A percentile compares a stretch with the other conserved stretches of the same genome.
Evolutionary conservation across 2,797 vertebrate genomes (phyloP).

Genomic region (Enteromius paludinosus): DNA sequence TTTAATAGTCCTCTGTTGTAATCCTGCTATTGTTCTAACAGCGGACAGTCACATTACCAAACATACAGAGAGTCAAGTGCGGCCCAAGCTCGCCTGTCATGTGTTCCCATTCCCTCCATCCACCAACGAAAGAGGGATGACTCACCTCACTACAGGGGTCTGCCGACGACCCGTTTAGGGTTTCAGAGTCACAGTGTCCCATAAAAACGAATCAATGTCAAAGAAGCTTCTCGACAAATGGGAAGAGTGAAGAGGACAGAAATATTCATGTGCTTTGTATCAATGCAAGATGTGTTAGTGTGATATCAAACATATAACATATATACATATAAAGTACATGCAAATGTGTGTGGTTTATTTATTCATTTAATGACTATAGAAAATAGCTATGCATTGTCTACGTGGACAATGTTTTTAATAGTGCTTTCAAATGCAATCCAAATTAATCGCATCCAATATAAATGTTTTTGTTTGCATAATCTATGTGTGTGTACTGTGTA

Average conservation of each 20-base stretch:
- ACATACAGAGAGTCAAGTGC: conserved; percentile 63
- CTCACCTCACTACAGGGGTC: conserved; percentile 75
- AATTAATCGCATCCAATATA: no score
- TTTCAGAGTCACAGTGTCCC: conserved; percentile 69
- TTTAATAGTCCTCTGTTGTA: conserved; percentile 71
- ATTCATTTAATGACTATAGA: not conserved
- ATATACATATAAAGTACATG: no score
- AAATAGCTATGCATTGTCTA: no score
- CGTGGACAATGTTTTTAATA: no score
- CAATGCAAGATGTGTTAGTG: not conserved
- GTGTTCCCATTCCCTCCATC: conserved; percentile 66
- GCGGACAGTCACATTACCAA: conserved; percentile 65
- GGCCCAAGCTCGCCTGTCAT: conserved; percentile 68
- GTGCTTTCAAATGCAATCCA: no score
- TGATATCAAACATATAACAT: not conserved
- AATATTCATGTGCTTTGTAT: conserved; percentile 39
- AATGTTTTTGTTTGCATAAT: no score
- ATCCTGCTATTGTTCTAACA: conserved; percentile 76
- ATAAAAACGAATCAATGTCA: conserved; percentile 79
- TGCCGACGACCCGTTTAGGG: conserved; percentile 66
- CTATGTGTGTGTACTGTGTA: no score
- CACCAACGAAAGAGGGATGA: conserved; percentile 71
- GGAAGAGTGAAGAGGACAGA: conserved; percentile 35
- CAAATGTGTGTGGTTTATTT: not conserved
- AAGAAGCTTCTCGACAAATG: conserved; percentile 61